A percentile compares a stretch with the other conserved stretches of the same genome.
Conservation (phyloP, 2,113 vertebrate genomes). For the Microcebus griseorufus region DNA sequence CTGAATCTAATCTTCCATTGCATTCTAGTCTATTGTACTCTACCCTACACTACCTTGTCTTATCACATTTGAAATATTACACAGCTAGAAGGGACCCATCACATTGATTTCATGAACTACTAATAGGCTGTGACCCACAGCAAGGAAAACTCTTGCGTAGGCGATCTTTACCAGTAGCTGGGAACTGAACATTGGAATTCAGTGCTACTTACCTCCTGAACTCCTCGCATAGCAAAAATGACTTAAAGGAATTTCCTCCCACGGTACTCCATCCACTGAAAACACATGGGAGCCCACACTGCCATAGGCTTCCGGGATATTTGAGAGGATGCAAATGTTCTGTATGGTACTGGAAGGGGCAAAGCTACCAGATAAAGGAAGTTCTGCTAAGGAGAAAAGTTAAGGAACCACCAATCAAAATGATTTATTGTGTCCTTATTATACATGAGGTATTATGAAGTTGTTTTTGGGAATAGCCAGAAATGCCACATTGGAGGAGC, state of each 20-base stretch:
- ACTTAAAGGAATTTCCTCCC: background rate
- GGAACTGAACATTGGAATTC: background rate
- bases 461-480: background rate
- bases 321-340: background rate
- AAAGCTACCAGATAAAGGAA: background rate
- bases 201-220: background rate
- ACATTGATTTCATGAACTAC: background rate
- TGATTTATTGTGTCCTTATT: background rate
- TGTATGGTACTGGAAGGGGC: background rate
- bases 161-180: background rate
- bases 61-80: background rate
- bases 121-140: background rate
- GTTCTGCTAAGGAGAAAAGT: background rate
- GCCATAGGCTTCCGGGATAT: background rate
- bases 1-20: background rate
- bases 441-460: background rate
- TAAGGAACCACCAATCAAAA: background rate
- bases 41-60: background rate
- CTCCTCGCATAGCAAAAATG: background rate
- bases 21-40: background rate
- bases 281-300: background rate
- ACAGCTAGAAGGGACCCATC: background rate
- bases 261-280: background rate
- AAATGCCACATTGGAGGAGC: background rate
- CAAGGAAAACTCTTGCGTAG: background rate